Evolutionary conservation across 2,888 invertebrate genomes (phyloP).

Genomic region (Sussaba pulchella): DNA sequence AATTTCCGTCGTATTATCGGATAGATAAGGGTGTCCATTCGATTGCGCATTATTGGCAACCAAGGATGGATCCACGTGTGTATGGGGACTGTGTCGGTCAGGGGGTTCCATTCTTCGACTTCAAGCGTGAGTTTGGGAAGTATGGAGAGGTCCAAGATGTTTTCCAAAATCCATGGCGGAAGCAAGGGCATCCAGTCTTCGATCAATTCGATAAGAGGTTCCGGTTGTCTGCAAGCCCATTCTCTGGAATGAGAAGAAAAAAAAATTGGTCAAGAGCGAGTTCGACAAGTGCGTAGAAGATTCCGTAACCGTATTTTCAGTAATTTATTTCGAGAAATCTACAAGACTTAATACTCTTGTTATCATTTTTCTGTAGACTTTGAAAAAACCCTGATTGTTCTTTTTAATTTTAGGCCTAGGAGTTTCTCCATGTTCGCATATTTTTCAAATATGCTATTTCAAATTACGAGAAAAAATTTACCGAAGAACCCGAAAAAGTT

Average conservation of each 20-base stretch:
- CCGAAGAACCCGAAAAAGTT: slow-evolving; percentile 25
- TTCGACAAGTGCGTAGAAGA: no score
- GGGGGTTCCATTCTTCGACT: slow-evolving; percentile 97
- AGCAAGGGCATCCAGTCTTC: slow-evolving; percentile 92
- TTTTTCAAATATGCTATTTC: no score
- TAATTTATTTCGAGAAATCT: no score
- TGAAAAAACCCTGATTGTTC: no score
- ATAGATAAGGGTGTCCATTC: slow-evolving; percentile 89
- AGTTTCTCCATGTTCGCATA: no score
- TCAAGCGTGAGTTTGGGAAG: slow-evolving; percentile 91
- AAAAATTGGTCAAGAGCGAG: no score
- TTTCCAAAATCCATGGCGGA: slow-evolving; percentile 93
- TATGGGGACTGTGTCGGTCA: slow-evolving; percentile 97
- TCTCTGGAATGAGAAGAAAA: slow-evolving; percentile 83
- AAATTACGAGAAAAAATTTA: no score
- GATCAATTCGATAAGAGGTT: slow-evolving; percentile 91
- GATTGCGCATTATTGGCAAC: slow-evolving; percentile 91
- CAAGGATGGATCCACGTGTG: slow-evolving; percentile 99
- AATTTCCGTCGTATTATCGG: slow-evolving; percentile 96
- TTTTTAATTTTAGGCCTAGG: no score
- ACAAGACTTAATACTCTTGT: no score
- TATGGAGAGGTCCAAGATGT: slow-evolving; percentile 93
- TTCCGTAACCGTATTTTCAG: no score
- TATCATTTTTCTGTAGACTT: no score
- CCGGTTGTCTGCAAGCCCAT: slow-evolving; percentile 94